Conservation (phyloP, 1,140 invertebrate species). For the Parasteatoda tepidariorum region DNA sequence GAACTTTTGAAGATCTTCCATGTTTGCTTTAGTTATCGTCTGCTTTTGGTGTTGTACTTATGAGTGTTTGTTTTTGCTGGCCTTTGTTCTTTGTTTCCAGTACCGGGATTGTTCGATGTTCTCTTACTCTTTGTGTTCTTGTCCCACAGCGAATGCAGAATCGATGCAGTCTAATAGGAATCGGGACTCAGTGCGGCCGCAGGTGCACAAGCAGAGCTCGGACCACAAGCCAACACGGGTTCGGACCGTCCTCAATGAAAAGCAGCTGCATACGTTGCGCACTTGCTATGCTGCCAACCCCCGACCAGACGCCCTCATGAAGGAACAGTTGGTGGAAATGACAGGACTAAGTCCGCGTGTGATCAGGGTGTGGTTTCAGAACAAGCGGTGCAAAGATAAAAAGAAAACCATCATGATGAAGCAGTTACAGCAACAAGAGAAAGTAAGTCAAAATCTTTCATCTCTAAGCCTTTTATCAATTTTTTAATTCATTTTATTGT, state of each 20-base stretch:
- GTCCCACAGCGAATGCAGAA: slow-evolving; percentile 61
- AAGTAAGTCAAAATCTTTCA: slow-evolving; percentile 75
- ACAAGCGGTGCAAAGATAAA: slow-evolving; percentile 99
- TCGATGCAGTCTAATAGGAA: slow-evolving; percentile 60
- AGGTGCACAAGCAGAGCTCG: slow-evolving; percentile 65
- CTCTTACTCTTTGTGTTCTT: not conserved
- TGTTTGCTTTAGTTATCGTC: slow-evolving; percentile 23
- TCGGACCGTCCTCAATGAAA: slow-evolving; percentile 97
- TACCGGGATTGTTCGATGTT: not conserved
- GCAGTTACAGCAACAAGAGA: slow-evolving; percentile 96
- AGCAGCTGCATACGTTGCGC: slow-evolving; percentile 95
- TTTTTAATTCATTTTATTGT: not conserved
- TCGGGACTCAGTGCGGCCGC: slow-evolving; percentile 62
- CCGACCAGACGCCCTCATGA: slow-evolving; percentile 97
- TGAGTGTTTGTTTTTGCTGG: slow-evolving; percentile 12
- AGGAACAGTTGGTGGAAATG: slow-evolving; percentile 99
- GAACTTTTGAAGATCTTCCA: slow-evolving; percentile 28
- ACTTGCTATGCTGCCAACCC: slow-evolving; percentile 96
- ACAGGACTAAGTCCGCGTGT: slow-evolving; percentile 94
- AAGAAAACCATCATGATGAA: slow-evolving; percentile 97
- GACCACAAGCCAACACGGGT: slow-evolving; percentile 91
- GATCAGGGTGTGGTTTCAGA: slow-evolving; percentile 99
- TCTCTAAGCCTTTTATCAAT: not conserved
- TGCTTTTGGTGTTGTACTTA: slow-evolving; percentile 16
- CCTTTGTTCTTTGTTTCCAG: not conserved